Evolutionary conservation across 2,888 invertebrate genomes (phyloP).

Genomic region (Lasioglossum pauxillum): DNA sequence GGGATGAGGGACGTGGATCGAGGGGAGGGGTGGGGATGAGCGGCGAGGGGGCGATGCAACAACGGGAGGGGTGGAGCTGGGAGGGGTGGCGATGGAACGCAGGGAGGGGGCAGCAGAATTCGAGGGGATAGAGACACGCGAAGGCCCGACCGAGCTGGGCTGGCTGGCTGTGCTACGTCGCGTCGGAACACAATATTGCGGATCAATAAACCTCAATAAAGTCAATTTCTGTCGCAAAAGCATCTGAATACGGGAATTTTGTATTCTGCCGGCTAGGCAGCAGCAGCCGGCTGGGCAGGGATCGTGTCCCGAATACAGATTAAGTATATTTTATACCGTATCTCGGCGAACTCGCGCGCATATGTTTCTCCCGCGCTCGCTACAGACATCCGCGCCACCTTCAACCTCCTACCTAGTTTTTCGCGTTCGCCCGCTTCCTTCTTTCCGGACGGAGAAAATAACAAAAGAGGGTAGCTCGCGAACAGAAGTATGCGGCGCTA

Average conservation of each 20-base stretch:
- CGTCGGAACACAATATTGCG: slow-evolving; percentile 82
- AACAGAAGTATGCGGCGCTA: slow-evolving; percentile 38
- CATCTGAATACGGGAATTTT: slow-evolving; percentile 84
- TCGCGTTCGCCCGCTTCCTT: slow-evolving; percentile 30
- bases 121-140: slow-evolving; percentile 24
- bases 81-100: not conserved
- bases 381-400: slow-evolving; percentile 32
- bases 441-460: slow-evolving; percentile 25
- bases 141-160: slow-evolving; percentile 11
- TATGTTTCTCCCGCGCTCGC: slow-evolving; percentile 44
- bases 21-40: too few relatives aligned
- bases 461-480: slow-evolving; percentile 34
- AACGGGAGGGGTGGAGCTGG: accelerated
- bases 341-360: slow-evolving; percentile 53
- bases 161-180: slow-evolving; percentile 48
- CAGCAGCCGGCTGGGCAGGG: slow-evolving; percentile 75
- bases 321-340: slow-evolving; percentile 79
- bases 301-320: slow-evolving; percentile 83
- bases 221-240: slow-evolving; percentile 83
- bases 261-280: slow-evolving; percentile 81
- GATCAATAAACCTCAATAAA: slow-evolving; percentile 85
- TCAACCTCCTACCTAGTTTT: slow-evolving; percentile 25
- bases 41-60: not conserved
- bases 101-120: not conserved
- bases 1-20: not conserved